Base-by-base conservation (phyloP, 2,797 vertebrate species). In the Amphiprion clarkii region DNA sequence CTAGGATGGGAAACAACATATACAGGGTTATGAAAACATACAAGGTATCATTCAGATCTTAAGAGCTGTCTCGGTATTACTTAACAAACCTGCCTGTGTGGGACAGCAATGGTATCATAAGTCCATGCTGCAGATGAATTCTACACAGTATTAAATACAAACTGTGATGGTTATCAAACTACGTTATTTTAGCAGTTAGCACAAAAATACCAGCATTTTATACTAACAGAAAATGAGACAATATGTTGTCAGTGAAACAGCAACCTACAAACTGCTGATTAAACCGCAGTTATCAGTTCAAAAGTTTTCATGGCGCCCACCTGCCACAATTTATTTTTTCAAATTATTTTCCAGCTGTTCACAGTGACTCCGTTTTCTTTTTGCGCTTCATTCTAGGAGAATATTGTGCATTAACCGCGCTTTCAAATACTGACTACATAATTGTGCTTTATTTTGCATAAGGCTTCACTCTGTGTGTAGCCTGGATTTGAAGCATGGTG, bases 1-100 rank as follows among this genome's bases (percentile, higher is more conserved):
- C 67, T n/a, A 72, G 1, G 27, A 69, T 67, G 39, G 72, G 3
- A 46, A 55, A 52, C 62, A 48, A 14, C 59, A 58, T 16, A n/a
- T 11, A 33, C 19, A 29, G 21, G 21, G 5, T 71, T 55, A 33
- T 65, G 5, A 61, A 40, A 40, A 39, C 11, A 49, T 29, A 29
- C 11, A 27, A 13, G 4, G 16, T n/a, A 21, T 7, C 19, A 29
- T 39, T 71, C 14, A 48, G 16, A n/a, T 44, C 42, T 5, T 39
- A 25, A 6, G 1, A 53, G n/a, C 46, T 39, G 23, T 39, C 29
- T 7, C 9, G n/a, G 29, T 52, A 9, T 58, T 64, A 27, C 36
- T 39, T 63, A 29, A 23, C 11, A 33, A 12, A 10, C 21, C 23
- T 23, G 8, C 17, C 29, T 40, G 25, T 53, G 29, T 58, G 36